These are phyloP conservation scores for Chrysolina americana DNA, from an alignment of 2,888 invertebrate genomes.

Conservation along the genomic window DNA sequence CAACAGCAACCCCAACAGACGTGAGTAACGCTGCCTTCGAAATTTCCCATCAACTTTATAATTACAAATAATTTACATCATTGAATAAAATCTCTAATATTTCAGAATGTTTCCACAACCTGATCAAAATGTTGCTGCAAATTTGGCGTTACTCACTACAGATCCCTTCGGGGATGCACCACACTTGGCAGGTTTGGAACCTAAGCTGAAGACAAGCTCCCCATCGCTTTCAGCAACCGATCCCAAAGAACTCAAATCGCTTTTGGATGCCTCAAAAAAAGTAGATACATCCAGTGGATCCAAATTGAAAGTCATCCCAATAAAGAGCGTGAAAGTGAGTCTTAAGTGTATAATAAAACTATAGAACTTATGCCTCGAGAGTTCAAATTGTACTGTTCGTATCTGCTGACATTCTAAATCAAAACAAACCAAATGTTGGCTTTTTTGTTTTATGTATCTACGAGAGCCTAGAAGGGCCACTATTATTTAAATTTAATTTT, in stretches of 20 bases:
- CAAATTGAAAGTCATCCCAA: constrained; percentile 58
- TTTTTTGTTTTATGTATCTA: too few species aligned
- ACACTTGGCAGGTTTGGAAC: constrained; percentile 61
- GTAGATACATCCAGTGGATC: constrained; percentile 54
- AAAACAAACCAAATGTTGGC: background rate
- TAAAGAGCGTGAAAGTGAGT: constrained; percentile 57
- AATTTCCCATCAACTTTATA: background rate
- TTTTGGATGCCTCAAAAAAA: constrained; percentile 62
- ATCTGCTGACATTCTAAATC: background rate
- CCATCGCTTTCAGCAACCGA: constrained; percentile 59
- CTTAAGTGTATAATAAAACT: too few species aligned
- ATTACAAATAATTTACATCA: too few species aligned
- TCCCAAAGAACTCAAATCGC: constrained; percentile 62
- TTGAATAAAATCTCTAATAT: constrained; percentile 14
- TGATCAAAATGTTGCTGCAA: constrained; percentile 50
- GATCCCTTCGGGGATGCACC: constrained; percentile 63
- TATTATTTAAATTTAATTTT: too few species aligned
- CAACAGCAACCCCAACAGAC: constrained; percentile 56
- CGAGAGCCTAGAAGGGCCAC: too few species aligned
- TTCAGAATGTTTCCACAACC: constrained; percentile 56
- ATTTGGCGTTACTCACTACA: constrained; percentile 55
- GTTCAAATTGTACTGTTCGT: too few species aligned
- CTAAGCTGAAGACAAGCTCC: constrained; percentile 51
- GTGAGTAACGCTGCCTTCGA: constrained; percentile 51
- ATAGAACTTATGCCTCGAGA: too few species aligned